These are phyloP conservation scores for Diorhabda sublineata DNA, from an alignment of 1,140 invertebrate species.

Conservation along the genomic window DNA sequence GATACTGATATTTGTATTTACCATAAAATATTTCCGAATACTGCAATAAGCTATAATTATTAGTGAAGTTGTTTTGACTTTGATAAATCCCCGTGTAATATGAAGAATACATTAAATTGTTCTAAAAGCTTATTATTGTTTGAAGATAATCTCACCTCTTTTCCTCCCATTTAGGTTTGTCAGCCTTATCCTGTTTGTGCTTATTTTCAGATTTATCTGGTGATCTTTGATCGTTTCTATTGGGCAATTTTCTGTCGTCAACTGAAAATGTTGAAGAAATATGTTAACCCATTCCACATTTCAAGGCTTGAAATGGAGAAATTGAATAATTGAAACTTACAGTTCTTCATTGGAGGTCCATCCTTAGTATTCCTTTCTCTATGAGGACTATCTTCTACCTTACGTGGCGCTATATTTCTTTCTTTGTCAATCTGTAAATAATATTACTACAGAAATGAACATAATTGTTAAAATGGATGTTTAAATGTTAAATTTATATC, in stretches of 20 bases:
- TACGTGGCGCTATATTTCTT: slow-evolving; percentile 16
- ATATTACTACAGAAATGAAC: not conserved
- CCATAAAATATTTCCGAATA: no score
- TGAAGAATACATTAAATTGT: no score
- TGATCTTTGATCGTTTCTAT: slow-evolving; percentile 23
- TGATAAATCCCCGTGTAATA: no score
- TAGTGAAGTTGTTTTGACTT: no score
- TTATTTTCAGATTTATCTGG: slow-evolving; percentile 21
- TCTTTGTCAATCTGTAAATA: slow-evolving; percentile 9
- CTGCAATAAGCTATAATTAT: no score
- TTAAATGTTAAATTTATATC: no score
- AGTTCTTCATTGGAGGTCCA: not conserved
- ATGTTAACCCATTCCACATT: no score
- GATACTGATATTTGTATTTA: no score
- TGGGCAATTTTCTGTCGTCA: slow-evolving; percentile 19
- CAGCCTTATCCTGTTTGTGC: slow-evolving; percentile 23
- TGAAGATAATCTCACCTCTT: slow-evolving; percentile 25
- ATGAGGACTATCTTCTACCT: slow-evolving; percentile 7
- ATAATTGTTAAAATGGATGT: no score
- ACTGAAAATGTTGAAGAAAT: not conserved
- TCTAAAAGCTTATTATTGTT: no score
- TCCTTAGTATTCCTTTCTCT: slow-evolving; percentile 7
- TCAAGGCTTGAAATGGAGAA: no score
- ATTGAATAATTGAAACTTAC: not conserved
- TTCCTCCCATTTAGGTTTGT: slow-evolving; percentile 29